Evolutionary conservation across 2,888 invertebrate genomes (phyloP).

Genomic region (Coleophora deauratella): DNA sequence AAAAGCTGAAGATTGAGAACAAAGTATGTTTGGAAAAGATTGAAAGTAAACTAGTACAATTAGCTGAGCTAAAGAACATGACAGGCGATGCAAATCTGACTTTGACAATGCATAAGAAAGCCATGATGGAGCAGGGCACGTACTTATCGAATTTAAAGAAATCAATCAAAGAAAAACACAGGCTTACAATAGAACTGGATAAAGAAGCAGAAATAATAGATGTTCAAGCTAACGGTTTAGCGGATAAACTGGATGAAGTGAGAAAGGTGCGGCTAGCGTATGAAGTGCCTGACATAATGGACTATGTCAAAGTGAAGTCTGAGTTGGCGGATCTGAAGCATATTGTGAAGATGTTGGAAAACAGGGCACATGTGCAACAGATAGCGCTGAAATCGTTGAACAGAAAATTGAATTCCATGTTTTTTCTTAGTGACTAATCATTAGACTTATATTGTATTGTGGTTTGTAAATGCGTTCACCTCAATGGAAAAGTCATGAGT

Average conservation of each 20-base stretch:
- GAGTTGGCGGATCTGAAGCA: slow-evolving; percentile 61
- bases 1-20: slow-evolving; percentile 77
- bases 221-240: slow-evolving; percentile 47
- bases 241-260: slow-evolving; percentile 45
- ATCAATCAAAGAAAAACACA: slow-evolving; percentile 49
- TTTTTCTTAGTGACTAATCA: slow-evolving; percentile 4
- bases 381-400: slow-evolving; percentile 48
- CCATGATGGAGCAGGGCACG: slow-evolving; percentile 64
- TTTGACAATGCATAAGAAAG: slow-evolving; percentile 71
- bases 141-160: slow-evolving; percentile 52
- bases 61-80: slow-evolving; percentile 73
- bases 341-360: slow-evolving; percentile 45
- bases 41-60: slow-evolving; percentile 66
- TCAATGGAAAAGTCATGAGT: too few relatives aligned
- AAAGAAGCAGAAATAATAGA: slow-evolving; percentile 47
- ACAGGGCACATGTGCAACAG: slow-evolving; percentile 46
- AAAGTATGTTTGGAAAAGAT: slow-evolving; percentile 61
- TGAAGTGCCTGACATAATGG: slow-evolving; percentile 72
- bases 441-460: background rate
- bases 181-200: slow-evolving; percentile 49
- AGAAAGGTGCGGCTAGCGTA: slow-evolving; percentile 51
- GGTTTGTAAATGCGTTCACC: too few relatives aligned
- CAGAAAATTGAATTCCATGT: slow-evolving; percentile 34
- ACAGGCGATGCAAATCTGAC: slow-evolving; percentile 74
- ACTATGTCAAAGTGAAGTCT: slow-evolving; percentile 69